Conservation (phyloP, 2,888 invertebrate genomes). For the Ophraella communa region DNA sequence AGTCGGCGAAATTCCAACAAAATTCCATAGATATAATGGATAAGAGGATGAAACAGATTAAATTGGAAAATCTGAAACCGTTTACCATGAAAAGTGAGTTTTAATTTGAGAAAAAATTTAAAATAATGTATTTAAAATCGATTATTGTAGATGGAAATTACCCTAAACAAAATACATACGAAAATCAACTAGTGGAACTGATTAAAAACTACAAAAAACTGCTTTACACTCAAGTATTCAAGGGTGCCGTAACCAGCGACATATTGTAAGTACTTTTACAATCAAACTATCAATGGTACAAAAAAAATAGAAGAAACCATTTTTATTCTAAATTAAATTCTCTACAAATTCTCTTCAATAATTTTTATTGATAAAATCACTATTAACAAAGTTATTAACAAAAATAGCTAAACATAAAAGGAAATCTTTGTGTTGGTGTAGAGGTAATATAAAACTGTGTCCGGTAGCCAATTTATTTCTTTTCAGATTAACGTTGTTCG, state of each 20-base stretch:
- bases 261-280: slow-evolving; percentile 24
- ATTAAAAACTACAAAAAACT: slow-evolving; percentile 14
- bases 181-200: slow-evolving; percentile 6
- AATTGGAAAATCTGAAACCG: slow-evolving; percentile 1
- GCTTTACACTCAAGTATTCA: slow-evolving; percentile 1
- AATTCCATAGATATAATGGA: neutral
- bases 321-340: too few relatives aligned
- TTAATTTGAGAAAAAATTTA: neutral
- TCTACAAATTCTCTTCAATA: too few relatives aligned
- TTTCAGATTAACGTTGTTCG: slow-evolving; percentile 24
- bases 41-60: slow-evolving; percentile 3
- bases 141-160: neutral
- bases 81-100: neutral
- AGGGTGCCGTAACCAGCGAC: neutral
- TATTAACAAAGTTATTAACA: too few relatives aligned
- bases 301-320: too few relatives aligned
- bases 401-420: too few relatives aligned
- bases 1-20: neutral
- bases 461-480: neutral
- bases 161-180: neutral
- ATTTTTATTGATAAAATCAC: too few relatives aligned
- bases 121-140: neutral
- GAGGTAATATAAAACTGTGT: too few relatives aligned
- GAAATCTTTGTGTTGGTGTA: too few relatives aligned
- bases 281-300: too few relatives aligned